phyloP scores from a whole-genome alignment of 2,888 invertebrate species.

The Malthinus flaveolus region DNA sequence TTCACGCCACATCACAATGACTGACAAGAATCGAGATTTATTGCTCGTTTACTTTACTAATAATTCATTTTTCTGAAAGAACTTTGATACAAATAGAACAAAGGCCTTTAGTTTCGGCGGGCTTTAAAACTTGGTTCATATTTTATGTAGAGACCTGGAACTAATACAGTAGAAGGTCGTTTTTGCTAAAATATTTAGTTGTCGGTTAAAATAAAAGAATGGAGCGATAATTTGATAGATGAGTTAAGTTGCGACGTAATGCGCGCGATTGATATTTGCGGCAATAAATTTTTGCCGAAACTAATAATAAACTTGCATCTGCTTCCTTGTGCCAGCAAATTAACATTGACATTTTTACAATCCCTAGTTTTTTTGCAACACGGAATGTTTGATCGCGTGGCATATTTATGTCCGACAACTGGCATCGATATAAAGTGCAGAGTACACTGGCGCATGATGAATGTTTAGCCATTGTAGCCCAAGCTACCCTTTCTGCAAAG shows the following conservation, averaged over 20 bases:
- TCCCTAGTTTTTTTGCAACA: conserved; percentile 47
- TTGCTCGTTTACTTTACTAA: conserved; percentile 55
- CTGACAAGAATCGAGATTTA: conserved; percentile 56
- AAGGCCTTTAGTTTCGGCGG: conserved; percentile 45
- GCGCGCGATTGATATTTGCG: conserved; percentile 11
- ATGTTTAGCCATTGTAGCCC: conserved; percentile 49
- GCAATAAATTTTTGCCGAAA: conserved; percentile 24
- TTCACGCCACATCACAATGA: conserved; percentile 52
- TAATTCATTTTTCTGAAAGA: conserved; percentile 55
- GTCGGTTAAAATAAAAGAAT: neutral
- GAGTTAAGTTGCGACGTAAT: neutral
- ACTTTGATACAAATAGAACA: conserved; percentile 53
- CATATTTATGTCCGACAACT: conserved; percentile 54
- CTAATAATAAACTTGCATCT: conserved; percentile 49
- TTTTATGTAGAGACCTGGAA: conserved; percentile 22
- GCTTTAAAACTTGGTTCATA: conserved; percentile 32
- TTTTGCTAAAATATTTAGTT: neutral
- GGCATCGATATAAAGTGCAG: conserved; percentile 47
- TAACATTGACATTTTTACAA: conserved; percentile 53
- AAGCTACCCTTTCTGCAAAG: conserved; percentile 48
- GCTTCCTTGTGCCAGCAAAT: conserved; percentile 52
- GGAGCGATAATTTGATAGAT: neutral
- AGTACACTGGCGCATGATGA: conserved; percentile 45
- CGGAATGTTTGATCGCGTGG: conserved; percentile 46
- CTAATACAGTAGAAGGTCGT: conserved; percentile 19